Evolutionary conservation across 2,113 vertebrate genomes (phyloP).

Genomic region (Strigops habroptila): DNA sequence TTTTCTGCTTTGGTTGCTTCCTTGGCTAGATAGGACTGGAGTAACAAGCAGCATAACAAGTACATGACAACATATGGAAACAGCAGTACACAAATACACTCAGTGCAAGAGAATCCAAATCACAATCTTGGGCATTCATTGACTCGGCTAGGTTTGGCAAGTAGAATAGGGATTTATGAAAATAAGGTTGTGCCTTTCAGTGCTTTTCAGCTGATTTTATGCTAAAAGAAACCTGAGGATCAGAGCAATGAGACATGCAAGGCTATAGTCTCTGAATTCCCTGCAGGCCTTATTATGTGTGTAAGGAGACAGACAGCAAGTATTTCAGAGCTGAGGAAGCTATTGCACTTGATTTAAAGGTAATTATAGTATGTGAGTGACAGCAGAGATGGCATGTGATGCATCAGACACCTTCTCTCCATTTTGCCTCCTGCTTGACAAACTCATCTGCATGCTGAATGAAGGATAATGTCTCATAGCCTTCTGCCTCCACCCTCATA

Average conservation of each 20-base stretch:
- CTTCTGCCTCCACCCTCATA: not conserved
- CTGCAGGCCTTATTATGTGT: constrained; percentile 36
- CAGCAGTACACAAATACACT: not conserved
- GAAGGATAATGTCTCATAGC: not conserved
- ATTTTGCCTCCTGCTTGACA: not conserved
- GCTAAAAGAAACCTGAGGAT: constrained; percentile 45
- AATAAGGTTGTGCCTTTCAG: not conserved
- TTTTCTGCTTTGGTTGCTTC: not conserved
- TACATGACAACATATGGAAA: not conserved
- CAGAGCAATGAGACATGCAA: not conserved
- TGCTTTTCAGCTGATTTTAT: constrained; percentile 36
- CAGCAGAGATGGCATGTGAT: constrained; percentile 14
- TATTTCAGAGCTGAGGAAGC: constrained; percentile 41
- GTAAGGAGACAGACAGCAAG: constrained; percentile 1
- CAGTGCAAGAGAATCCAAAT: constrained; percentile 1
- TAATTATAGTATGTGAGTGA: constrained; percentile 51
- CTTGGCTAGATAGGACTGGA: not conserved
- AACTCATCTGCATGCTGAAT: constrained; percentile 30
- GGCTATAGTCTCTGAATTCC: constrained; percentile 54
- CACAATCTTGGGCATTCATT: not conserved
- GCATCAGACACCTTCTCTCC: not conserved
- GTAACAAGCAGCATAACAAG: not conserved
- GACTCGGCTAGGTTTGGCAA: constrained; percentile 3
- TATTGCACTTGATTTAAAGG: constrained; percentile 56
- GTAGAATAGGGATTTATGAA: constrained; percentile 13